phyloP scores from a whole-genome alignment of 2,113 vertebrate species.

The Noctilio leporinus region DNA sequence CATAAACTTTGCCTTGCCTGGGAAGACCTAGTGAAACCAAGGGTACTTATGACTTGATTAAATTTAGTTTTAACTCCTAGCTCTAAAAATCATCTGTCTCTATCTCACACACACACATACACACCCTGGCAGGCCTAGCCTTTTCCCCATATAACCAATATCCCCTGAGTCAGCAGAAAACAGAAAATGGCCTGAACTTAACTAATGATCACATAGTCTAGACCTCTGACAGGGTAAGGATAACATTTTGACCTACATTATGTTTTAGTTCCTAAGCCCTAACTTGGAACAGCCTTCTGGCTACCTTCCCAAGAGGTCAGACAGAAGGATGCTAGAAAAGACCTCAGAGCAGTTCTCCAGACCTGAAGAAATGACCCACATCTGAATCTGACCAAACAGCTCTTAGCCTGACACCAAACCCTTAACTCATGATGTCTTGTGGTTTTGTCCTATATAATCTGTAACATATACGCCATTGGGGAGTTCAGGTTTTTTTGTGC shows the following conservation, averaged over 20 bases:
- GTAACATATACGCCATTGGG: neutral
- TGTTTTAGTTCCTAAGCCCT: neutral
- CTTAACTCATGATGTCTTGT: neutral
- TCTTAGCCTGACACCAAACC: too few species aligned
- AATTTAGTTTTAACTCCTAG: neutral
- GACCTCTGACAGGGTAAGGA: neutral
- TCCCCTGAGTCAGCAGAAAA: neutral
- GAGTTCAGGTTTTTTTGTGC: neutral
- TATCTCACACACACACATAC: too few species aligned
- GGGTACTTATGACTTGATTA: neutral
- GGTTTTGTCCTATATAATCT: neutral
- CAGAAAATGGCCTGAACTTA: neutral
- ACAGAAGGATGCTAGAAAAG: too few species aligned
- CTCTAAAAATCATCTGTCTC: neutral
- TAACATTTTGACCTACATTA: neutral
- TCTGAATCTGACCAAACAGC: too few species aligned
- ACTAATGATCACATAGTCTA: neutral
- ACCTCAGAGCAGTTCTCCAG: too few species aligned
- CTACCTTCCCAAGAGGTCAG: too few species aligned
- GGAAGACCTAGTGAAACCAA: neutral
- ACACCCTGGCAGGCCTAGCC: neutral
- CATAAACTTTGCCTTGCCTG: neutral
- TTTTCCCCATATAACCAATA: neutral
- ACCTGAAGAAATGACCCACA: too few species aligned
- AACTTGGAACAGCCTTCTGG: too few species aligned